Evolutionary conservation across 2,888 invertebrate species (phyloP).

Genomic region (Eulithis testata): DNA sequence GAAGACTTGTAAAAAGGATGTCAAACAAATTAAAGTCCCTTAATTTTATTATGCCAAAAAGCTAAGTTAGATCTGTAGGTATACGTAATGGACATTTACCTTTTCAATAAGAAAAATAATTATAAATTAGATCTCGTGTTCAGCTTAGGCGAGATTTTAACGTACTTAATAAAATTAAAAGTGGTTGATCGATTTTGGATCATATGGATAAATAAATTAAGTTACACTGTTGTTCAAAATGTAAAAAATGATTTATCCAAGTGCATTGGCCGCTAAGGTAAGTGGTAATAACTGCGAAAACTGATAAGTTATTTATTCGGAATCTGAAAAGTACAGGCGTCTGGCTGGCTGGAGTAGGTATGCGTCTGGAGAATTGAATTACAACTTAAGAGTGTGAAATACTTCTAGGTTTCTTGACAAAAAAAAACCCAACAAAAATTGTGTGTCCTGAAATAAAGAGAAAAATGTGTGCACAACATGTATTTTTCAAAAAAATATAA

Average conservation of each 20-base stretch:
- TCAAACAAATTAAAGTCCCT: background rate
- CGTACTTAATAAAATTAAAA: no score
- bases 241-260: slow-evolving; percentile 1
- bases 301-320: slow-evolving; percentile 27
- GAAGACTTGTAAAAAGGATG: background rate
- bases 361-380: slow-evolving; percentile 49
- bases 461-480: no score
- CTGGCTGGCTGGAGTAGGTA: slow-evolving; percentile 32
- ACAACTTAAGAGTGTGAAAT: slow-evolving; percentile 23
- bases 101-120: slow-evolving; percentile 15
- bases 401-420: no score
- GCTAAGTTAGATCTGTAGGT: slow-evolving; percentile 18
- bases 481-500: no score
- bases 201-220: slow-evolving; percentile 2
- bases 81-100: slow-evolving; percentile 2
- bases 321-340: slow-evolving; percentile 40
- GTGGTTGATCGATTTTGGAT: no score
- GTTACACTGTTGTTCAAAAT: slow-evolving; percentile 1
- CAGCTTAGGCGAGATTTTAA: slow-evolving; percentile 25
- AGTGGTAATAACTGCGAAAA: slow-evolving; percentile 9
- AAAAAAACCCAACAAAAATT: no score
- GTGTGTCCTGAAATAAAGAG: no score
- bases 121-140: slow-evolving; percentile 30
- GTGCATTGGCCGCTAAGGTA: slow-evolving; percentile 8
- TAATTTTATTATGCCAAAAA: slow-evolving; percentile 15